Evolutionary conservation across 2,888 invertebrate genomes (phyloP).

Genomic region (Tigriopus californicus): DNA sequence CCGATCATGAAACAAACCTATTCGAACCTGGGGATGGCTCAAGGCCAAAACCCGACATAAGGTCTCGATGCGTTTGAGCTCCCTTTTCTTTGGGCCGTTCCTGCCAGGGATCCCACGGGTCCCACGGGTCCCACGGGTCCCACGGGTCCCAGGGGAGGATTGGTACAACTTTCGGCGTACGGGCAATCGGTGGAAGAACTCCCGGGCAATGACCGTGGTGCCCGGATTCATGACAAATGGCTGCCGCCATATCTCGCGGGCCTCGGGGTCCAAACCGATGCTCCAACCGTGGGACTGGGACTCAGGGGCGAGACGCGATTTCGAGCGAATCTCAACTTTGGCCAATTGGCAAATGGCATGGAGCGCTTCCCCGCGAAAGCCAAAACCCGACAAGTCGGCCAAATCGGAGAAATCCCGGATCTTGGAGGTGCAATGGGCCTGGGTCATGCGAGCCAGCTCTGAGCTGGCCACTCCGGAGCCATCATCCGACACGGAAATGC

Average conservation of each 20-base stretch:
- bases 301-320: constrained; percentile 47
- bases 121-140: no score
- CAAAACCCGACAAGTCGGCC: constrained; percentile 64
- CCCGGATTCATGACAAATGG: constrained; percentile 64
- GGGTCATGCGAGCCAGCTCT: constrained; percentile 70
- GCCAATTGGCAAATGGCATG: constrained; percentile 35
- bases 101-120: no score
- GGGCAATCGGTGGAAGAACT: constrained; percentile 70
- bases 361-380: constrained; percentile 92
- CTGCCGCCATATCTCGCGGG: constrained; percentile 44
- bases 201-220: constrained; percentile 62
- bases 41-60: no score
- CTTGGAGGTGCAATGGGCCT: constrained; percentile 76
- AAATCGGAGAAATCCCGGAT: constrained; percentile 69
- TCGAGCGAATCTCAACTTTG: constrained; percentile 53
- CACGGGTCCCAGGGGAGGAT: no score
- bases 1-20: no score
- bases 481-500: constrained; percentile 82
- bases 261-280: constrained; percentile 60
- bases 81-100: no score
- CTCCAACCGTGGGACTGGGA: constrained; percentile 16
- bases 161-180: constrained; percentile 49
- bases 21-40: no score
- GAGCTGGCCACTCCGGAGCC: constrained; percentile 65
- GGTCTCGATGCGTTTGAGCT: no score